Evolutionary conservation across 1,140 invertebrate species (phyloP).

Genomic region (Orius insidiosus): DNA sequence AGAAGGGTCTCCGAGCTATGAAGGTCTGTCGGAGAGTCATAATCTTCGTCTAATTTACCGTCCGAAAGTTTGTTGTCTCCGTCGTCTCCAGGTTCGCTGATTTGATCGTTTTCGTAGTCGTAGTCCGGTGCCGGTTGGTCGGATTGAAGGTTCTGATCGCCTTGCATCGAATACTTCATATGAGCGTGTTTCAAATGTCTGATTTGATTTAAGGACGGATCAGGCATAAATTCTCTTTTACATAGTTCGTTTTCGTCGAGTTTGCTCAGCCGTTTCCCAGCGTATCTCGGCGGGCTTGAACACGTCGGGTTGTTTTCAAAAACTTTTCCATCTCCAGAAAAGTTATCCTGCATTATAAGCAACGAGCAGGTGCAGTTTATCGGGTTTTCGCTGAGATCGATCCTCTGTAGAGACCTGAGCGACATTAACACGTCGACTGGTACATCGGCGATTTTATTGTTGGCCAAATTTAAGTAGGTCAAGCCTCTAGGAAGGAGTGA

Average conservation of each 20-base stretch:
- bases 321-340: conserved; percentile 17
- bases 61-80: too few relatives aligned
- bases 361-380: conserved; percentile 21
- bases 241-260: conserved; percentile 20
- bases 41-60: too few relatives aligned
- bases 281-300: conserved; percentile 15
- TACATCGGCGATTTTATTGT: conserved; percentile 19
- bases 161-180: too few relatives aligned
- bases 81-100: too few relatives aligned
- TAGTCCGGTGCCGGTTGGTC: too few relatives aligned
- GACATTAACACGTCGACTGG: conserved; percentile 16
- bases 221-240: conserved; percentile 9
- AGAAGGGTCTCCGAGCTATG: too few relatives aligned
- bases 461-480: conserved; percentile 17
- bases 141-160: too few relatives aligned
- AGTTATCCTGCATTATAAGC: conserved; percentile 19
- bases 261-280: conserved; percentile 16
- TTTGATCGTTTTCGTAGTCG: too few relatives aligned
- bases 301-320: conserved; percentile 19
- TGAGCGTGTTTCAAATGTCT: too few relatives aligned
- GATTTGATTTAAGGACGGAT: too few relatives aligned
- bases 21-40: too few relatives aligned
- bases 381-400: conserved; percentile 20
- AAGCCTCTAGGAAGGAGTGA: conserved; percentile 18
- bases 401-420: conserved; percentile 14